Evolutionary conservation across 1,140 invertebrate species (phyloP).

Genomic region (Bradysia coprophila): DNA sequence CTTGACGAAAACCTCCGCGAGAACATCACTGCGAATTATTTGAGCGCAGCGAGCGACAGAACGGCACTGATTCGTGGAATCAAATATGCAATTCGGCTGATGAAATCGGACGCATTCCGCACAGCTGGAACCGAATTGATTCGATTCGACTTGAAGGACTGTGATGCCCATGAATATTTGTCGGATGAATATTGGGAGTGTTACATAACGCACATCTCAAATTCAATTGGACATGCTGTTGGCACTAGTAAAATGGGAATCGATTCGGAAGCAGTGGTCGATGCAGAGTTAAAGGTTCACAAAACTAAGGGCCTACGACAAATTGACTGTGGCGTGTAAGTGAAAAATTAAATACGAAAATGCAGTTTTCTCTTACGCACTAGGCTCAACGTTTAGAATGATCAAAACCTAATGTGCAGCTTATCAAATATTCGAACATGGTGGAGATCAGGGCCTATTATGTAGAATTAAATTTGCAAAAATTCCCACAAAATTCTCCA

Average conservation of each 20-base stretch:
- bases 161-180: background rate
- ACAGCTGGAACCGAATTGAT: background rate
- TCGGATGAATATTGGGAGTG: background rate
- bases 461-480: no score
- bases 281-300: background rate
- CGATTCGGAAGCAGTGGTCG: background rate
- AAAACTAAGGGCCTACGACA: background rate
- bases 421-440: no score
- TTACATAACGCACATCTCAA: background rate
- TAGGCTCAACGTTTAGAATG: no score
- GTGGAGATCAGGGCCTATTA: no score
- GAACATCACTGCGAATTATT: background rate
- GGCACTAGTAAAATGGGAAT: background rate
- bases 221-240: background rate
- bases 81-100: background rate
- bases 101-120: background rate
- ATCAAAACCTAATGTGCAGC: no score
- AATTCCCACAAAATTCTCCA: no score
- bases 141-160: background rate
- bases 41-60: background rate
- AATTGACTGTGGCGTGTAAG: background rate
- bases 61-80: background rate
- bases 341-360: no score
- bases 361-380: no score
- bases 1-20: background rate